Evolutionary conservation across 1,140 invertebrate genomes (phyloP).

Genomic region (Drosophila baimaii): DNA sequence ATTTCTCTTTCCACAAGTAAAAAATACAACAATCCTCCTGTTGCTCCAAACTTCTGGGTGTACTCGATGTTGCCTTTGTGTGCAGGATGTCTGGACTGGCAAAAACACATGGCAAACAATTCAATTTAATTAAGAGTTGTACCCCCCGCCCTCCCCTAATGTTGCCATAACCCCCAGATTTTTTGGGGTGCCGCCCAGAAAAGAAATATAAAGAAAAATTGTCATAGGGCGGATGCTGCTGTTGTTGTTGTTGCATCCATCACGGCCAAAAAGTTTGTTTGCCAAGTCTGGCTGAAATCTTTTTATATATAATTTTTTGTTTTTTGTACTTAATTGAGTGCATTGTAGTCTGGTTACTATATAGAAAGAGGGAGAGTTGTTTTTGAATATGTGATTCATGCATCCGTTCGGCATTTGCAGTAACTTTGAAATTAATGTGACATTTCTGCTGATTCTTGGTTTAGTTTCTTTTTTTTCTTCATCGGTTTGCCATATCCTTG

Average conservation of each 20-base stretch:
- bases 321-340: constrained; percentile 40
- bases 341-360: constrained; percentile 45
- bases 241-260: constrained; percentile 49
- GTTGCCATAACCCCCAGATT: constrained; percentile 34
- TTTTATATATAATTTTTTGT: constrained; percentile 16
- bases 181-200: constrained; percentile 29
- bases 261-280: constrained; percentile 53
- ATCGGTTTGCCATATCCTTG: constrained; percentile 1
- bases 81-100: constrained; percentile 57
- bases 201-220: constrained; percentile 41
- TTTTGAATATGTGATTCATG: constrained; percentile 33
- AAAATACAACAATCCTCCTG: constrained; percentile 6
- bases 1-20: constrained; percentile 1
- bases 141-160: constrained; percentile 9
- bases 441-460: constrained; percentile 50
- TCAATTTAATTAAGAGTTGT: constrained; percentile 82
- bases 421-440: constrained; percentile 49
- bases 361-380: background rate
- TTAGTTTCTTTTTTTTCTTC: constrained; percentile 20
- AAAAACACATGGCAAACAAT: constrained; percentile 75
- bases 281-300: constrained; percentile 42
- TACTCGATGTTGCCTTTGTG: constrained; percentile 42
- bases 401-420: constrained; percentile 11
- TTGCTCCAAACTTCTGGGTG: constrained; percentile 15
- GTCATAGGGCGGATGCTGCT: constrained; percentile 14